Percentiles rank a stretch among this genome's conserved stretches.
Evolutionary conservation across 1,140 invertebrate species (phyloP).

Genomic region (Apis laboriosa): DNA sequence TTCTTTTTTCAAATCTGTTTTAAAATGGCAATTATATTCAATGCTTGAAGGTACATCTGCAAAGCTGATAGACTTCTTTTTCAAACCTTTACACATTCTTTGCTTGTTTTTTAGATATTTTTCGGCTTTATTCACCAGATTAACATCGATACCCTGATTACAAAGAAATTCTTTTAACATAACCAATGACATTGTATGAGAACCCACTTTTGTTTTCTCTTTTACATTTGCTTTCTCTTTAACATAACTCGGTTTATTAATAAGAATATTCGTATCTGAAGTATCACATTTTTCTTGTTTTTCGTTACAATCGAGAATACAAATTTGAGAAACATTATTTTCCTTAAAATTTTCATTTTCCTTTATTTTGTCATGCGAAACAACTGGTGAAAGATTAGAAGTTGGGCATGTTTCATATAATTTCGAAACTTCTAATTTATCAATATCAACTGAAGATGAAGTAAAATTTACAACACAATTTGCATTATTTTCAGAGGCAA

Average conservation of each 20-base stretch:
- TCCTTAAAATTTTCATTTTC: not conserved
- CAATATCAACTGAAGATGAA: not conserved
- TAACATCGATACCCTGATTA: slow-evolving; percentile 39
- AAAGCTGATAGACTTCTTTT: not conserved
- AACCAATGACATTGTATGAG: slow-evolving; percentile 34
- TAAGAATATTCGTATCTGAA: not conserved
- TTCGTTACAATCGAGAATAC: not conserved
- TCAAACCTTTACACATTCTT: not conserved
- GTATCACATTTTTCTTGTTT: not conserved
- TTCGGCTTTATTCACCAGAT: slow-evolving; percentile 25
- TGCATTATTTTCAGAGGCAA: not conserved
- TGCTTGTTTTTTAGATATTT: slow-evolving; percentile 7
- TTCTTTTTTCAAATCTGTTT: no score
- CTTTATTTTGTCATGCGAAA: not conserved
- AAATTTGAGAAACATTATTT: not conserved
- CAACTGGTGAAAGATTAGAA: not conserved
- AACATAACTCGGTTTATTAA: not conserved
- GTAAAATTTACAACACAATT: not conserved
- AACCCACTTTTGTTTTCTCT: not conserved
- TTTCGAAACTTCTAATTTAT: not conserved
- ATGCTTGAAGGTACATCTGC: not conserved
- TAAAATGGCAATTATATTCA: not conserved
- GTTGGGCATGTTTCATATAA: slow-evolving; percentile 1
- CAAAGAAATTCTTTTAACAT: slow-evolving; percentile 56
- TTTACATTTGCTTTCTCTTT: not conserved